Conservation (phyloP, 1,140 invertebrate species). For the Drosophila athabasca region DNA sequence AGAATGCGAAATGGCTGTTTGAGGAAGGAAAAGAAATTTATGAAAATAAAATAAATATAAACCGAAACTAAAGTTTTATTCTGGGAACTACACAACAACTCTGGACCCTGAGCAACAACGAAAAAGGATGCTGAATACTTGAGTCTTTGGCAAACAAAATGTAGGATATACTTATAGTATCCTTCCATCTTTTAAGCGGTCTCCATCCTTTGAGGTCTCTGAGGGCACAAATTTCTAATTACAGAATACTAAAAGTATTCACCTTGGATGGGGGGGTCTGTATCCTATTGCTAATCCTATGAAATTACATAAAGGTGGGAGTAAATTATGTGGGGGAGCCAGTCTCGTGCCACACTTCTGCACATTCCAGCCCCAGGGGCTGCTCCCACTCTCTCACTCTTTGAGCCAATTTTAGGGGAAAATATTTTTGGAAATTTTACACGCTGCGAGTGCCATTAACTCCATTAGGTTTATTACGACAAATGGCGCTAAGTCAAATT, state of each 20-base stretch:
- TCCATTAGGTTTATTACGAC: slow-evolving; percentile 69
- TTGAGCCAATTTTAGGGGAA: slow-evolving; percentile 54
- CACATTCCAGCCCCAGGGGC: slow-evolving; percentile 6
- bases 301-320: slow-evolving; percentile 49
- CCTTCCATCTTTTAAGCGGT: slow-evolving; percentile 10
- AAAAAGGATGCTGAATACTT: slow-evolving; percentile 47
- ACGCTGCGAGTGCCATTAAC: slow-evolving; percentile 57
- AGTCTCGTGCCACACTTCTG: slow-evolving; percentile 1
- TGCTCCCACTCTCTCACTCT: slow-evolving; percentile 5
- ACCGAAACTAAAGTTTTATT: slow-evolving; percentile 64
- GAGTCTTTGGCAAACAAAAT: slow-evolving; percentile 54
- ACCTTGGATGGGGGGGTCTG: neutral
- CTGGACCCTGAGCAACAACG: too few species aligned
- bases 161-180: slow-evolving; percentile 7
- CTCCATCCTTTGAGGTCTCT: neutral
- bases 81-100: slow-evolving; percentile 19
- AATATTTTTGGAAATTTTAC: slow-evolving; percentile 63
- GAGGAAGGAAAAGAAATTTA: slow-evolving; percentile 62
- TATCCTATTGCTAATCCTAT: slow-evolving; percentile 43
- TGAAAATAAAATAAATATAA: slow-evolving; percentile 65
- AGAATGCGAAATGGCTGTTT: slow-evolving; percentile 64
- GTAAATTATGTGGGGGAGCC: slow-evolving; percentile 40
- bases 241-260: slow-evolving; percentile 36
- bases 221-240: slow-evolving; percentile 47
- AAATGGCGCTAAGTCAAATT: slow-evolving; percentile 66